A percentile compares a stretch with the other conserved stretches of the same genome.
phyloP scores from a whole-genome alignment of 2,797 vertebrate species.

The Nothura maculosa region DNA sequence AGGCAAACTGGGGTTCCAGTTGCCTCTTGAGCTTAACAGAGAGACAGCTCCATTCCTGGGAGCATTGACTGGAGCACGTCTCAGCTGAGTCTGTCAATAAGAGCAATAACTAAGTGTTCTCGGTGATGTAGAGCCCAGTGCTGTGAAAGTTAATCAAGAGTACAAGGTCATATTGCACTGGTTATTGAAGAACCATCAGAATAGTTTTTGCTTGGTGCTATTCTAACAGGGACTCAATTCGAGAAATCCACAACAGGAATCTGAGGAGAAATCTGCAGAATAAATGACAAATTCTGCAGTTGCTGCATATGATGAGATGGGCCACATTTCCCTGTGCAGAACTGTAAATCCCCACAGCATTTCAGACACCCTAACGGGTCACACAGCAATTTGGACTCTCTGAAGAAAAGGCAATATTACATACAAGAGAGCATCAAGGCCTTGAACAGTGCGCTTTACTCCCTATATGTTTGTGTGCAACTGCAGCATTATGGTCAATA shows the following conservation, averaged over 20 bases:
- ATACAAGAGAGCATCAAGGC: not conserved
- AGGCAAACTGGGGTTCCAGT: not conserved
- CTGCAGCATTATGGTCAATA: not conserved
- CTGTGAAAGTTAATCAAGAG: not conserved
- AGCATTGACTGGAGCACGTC: not conserved
- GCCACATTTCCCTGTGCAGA: not conserved
- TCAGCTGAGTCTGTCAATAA: not conserved
- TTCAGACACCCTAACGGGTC: not conserved
- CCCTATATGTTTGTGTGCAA: not conserved
- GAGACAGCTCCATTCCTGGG: not conserved
- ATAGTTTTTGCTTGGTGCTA: not conserved
- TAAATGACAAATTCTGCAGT: not conserved
- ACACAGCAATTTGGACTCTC: not conserved
- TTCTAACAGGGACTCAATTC: accelerated
- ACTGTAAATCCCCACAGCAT: not conserved
- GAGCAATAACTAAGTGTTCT: not conserved
- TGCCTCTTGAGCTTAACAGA: not conserved
- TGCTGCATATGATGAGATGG: not conserved
- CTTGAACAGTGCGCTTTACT: not conserved
- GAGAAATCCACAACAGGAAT: not conserved
- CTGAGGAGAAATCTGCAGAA: not conserved
- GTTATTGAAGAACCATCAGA: not conserved
- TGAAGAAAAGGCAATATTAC: not conserved
- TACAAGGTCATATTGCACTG: not conserved
- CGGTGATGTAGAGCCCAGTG: not conserved